phyloP scores from a whole-genome alignment of 2,888 invertebrate genomes.

The Ethmia dodecea region DNA sequence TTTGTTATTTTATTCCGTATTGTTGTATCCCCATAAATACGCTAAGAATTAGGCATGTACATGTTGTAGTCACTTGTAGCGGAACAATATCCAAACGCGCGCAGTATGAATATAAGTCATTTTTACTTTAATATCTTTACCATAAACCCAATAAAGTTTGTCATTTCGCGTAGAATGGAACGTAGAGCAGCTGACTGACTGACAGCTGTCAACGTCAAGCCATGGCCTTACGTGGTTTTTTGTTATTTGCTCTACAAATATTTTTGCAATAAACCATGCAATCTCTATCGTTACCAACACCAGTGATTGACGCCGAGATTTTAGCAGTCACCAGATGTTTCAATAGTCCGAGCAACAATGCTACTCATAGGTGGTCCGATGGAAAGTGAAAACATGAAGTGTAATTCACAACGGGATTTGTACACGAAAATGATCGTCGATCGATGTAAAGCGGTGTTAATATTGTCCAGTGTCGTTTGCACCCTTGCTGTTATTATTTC shows the following conservation, averaged over 20 bases:
- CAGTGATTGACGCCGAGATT: constrained; percentile 36
- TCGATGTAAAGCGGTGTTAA: constrained; percentile 59
- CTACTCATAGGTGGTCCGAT: constrained; percentile 58
- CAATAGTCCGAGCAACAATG: constrained; percentile 41
- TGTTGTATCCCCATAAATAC: too few species aligned
- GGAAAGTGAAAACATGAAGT: constrained; percentile 53
- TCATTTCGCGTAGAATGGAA: constrained; percentile 2
- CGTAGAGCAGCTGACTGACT: constrained; percentile 16
- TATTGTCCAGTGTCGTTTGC: constrained; percentile 64
- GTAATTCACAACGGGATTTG: constrained; percentile 33
- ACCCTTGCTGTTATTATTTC: constrained; percentile 61
- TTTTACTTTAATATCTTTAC: too few species aligned
- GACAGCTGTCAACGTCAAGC: constrained; percentile 25
- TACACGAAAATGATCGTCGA: constrained; percentile 59
- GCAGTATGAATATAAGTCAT: too few species aligned
- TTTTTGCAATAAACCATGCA: constrained; percentile 55
- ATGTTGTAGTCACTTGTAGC: too few species aligned
- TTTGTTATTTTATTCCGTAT: too few species aligned
- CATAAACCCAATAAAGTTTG: too few species aligned
- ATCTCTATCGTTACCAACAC: constrained; percentile 39
- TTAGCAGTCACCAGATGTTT: constrained; percentile 37
- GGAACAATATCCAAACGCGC: too few species aligned
- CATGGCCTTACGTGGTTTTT: constrained; percentile 62
- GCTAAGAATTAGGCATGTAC: too few species aligned
- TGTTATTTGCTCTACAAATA: constrained; percentile 56